Conservation (phyloP, 1,140 invertebrate species). For the Cylas formicarius region DNA sequence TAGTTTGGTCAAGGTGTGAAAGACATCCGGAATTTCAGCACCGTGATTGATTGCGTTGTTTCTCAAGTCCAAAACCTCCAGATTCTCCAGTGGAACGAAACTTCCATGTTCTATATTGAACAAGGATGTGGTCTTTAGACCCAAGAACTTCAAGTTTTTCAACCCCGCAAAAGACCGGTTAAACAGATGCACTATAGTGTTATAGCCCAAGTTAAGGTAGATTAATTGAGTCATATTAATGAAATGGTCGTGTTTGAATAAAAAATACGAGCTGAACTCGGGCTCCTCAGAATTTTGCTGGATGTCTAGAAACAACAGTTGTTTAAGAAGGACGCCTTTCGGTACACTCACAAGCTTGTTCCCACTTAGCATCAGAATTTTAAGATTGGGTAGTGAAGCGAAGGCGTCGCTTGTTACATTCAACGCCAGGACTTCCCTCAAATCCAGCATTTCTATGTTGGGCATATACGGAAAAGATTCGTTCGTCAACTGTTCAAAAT, state of each 20-base stretch:
- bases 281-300: slow-evolving; percentile 43
- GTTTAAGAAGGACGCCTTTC: slow-evolving; percentile 39
- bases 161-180: slow-evolving; percentile 45
- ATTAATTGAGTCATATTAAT: slow-evolving; percentile 28
- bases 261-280: slow-evolving; percentile 42
- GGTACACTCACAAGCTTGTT: slow-evolving; percentile 46
- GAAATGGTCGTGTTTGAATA: slow-evolving; percentile 39
- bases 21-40: slow-evolving; percentile 38
- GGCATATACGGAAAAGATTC: slow-evolving; percentile 47
- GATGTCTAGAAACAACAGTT: slow-evolving; percentile 44
- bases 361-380: slow-evolving; percentile 43
- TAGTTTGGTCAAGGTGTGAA: slow-evolving; percentile 45
- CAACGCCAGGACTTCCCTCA: slow-evolving; percentile 41
- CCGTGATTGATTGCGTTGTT: slow-evolving; percentile 44
- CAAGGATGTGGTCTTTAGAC: slow-evolving; percentile 46
- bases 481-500: slow-evolving; percentile 46
- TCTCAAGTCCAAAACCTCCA: slow-evolving; percentile 47
- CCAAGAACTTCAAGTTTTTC: slow-evolving; percentile 42
- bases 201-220: slow-evolving; percentile 42
- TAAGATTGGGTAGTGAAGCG: slow-evolving; percentile 44
- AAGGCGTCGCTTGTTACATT: slow-evolving; percentile 37
- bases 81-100: slow-evolving; percentile 41
- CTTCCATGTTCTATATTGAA: slow-evolving; percentile 43
- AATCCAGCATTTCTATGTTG: slow-evolving; percentile 45
- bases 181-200: slow-evolving; percentile 44